A percentile compares a stretch with the other conserved stretches of the same genome.
Conservation (phyloP, 2,113 vertebrate species). For the Anoplopoma fimbria region DNA sequence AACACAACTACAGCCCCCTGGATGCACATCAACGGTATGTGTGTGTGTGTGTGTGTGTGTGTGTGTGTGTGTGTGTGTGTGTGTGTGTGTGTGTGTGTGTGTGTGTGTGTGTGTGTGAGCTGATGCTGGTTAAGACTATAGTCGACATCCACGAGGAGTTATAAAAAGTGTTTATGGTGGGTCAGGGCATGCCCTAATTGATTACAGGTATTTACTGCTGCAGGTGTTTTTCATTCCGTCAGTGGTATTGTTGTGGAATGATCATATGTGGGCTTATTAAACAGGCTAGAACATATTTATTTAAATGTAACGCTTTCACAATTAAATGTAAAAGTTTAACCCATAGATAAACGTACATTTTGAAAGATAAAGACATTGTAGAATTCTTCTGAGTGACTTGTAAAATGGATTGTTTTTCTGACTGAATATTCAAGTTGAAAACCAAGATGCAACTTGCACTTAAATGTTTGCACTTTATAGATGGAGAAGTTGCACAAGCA, state of each 20-base stretch:
- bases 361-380: background rate
- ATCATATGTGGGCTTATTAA: background rate
- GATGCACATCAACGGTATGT: conserved; percentile 49
- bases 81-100: conserved; percentile 4
- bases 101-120: too few relatives aligned
- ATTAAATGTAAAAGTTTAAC: background rate
- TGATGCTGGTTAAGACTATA: conserved; percentile 54
- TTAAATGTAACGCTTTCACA: background rate
- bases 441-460: background rate
- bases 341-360: background rate
- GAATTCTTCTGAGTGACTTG: background rate
- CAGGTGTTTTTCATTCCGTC: conserved; percentile 39
- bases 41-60: conserved; percentile 42
- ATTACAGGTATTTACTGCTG: conserved; percentile 54
- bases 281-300: background rate
- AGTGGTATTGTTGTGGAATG: background rate
- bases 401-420: background rate
- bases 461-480: background rate
- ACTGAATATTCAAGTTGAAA: background rate
- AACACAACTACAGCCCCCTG: conserved; percentile 61
- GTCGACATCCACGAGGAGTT: conserved; percentile 56
- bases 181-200: conserved; percentile 58
- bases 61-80: too few relatives aligned
- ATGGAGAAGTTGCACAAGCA: background rate
- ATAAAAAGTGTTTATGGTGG: conserved; percentile 55